A percentile compares a stretch with the other conserved stretches of the same genome.
These are phyloP conservation scores for Plemyria rubiginata DNA, from an alignment of 2,888 invertebrate genomes.

Conservation along the genomic window DNA sequence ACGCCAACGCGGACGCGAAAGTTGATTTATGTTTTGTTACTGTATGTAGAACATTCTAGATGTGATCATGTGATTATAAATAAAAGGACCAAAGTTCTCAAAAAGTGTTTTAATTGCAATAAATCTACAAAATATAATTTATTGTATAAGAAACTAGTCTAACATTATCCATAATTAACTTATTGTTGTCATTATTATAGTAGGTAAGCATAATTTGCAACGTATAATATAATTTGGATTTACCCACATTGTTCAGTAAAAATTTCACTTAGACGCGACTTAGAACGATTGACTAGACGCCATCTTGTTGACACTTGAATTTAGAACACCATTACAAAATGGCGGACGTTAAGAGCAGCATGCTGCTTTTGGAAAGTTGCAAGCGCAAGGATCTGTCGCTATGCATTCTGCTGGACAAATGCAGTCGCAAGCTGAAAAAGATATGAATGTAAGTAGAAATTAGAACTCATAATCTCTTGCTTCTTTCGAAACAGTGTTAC, in stretches of 20 bases:
- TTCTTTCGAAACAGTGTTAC: no score
- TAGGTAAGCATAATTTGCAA: slow-evolving; percentile 13
- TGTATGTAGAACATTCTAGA: neutral
- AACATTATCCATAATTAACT: slow-evolving; percentile 32
- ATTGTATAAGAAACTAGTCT: slow-evolving; percentile 26
- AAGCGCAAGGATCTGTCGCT: slow-evolving; percentile 74
- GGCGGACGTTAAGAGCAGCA: slow-evolving; percentile 60
- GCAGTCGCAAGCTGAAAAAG: slow-evolving; percentile 71
- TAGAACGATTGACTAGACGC: slow-evolving; percentile 30
- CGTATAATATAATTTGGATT: slow-evolving; percentile 1
- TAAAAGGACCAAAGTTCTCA: slow-evolving; percentile 39
- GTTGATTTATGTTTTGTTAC: neutral
- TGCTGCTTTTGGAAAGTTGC: slow-evolving; percentile 71
- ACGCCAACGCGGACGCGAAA: neutral
- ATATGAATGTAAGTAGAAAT: slow-evolving; percentile 9
- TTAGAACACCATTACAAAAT: slow-evolving; percentile 54
- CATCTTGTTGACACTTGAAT: slow-evolving; percentile 55
- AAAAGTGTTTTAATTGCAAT: slow-evolving; percentile 35
- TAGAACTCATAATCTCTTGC: neutral
- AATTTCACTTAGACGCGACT: slow-evolving; percentile 30
- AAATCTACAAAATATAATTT: slow-evolving; percentile 38
- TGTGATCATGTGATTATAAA: slow-evolving; percentile 10
- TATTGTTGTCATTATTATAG: slow-evolving; percentile 26
- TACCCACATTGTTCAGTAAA: slow-evolving; percentile 12
- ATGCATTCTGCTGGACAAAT: slow-evolving; percentile 73